Base-by-base conservation (phyloP, 2,888 invertebrate species). In the Papilio protenor region DNA sequence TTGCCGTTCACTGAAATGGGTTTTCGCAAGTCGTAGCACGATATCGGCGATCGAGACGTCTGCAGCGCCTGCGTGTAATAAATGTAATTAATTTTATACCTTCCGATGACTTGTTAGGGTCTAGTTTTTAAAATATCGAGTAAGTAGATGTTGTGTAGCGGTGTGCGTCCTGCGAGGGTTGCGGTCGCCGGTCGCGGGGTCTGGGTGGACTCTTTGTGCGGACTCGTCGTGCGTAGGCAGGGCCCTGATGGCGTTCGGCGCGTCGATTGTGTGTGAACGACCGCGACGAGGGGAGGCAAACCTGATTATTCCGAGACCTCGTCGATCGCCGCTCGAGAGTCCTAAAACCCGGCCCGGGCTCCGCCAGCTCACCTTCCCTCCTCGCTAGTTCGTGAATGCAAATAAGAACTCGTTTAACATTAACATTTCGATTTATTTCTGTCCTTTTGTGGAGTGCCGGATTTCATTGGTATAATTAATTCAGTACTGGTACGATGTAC, bases 221-320 rank as follows among this genome's bases (percentile, higher is more conserved):
- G 87, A 83, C 88, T 87, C 87, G 85, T 89, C 91, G 92, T 91
- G 94, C 93, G 92, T 94, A 92, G 89, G 91, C 91, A 89, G 89
- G 89, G 88, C 90, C 88, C 82, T 80, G 79, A 79, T 86, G 85
- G 87, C 88, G 78, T 66, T 72, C 87, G 87, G 88, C 86, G 90
- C 87, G 88, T 85, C 89, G 87, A 89, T 89, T 90, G 91, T 93
- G 93, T 94, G 94, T 93, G 93, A 94, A 94, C 94, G 93, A 93
- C 92, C 93, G 92, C 89, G 88, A 81, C 89, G 89, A 91, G 91
- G 94, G 93, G 93, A 90, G 89, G 90, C 90, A 84, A 86, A 90
- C 89, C 81, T 91, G 94, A 94, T 94, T 94, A 94, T 93, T 88
- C 91, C 87, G 89, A 89, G 90, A 86, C 89, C 88, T 88, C 87